Conservation (phyloP, 2,888 invertebrate genomes). For the Gasteruption jaculator region DNA sequence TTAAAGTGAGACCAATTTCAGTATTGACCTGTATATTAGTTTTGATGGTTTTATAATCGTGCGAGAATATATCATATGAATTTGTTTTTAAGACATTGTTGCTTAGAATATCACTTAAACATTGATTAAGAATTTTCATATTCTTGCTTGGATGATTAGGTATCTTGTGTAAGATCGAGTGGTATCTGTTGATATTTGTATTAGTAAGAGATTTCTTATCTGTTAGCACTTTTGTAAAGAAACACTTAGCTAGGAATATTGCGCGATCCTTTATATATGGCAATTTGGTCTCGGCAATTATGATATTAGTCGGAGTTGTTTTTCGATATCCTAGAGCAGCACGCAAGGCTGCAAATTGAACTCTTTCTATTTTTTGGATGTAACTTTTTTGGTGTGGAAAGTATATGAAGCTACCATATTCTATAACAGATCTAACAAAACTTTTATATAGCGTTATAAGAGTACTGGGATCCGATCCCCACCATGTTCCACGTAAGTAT, state of each 20-base stretch:
- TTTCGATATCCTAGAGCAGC: slow-evolving; percentile 16
- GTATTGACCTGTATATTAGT: too few species aligned
- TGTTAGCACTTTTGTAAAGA: slow-evolving; percentile 6
- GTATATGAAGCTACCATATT: slow-evolving; percentile 16
- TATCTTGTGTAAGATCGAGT: too few species aligned
- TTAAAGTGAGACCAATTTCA: too few species aligned
- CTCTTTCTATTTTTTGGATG: slow-evolving; percentile 12
- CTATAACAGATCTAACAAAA: slow-evolving; percentile 15
- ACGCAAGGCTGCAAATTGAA: slow-evolving; percentile 17
- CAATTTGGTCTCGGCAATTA: slow-evolving; percentile 15
- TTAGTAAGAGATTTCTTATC: neutral
- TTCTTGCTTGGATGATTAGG: too few species aligned
- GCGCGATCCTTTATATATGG: slow-evolving; percentile 10
- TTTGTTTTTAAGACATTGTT: too few species aligned
- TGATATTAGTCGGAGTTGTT: slow-evolving; percentile 15
- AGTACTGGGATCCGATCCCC: slow-evolving; percentile 15
- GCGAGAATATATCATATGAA: too few species aligned
- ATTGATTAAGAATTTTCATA: too few species aligned
- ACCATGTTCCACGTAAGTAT: slow-evolving; percentile 9
- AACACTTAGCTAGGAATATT: slow-evolving; percentile 10
- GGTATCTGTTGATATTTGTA: neutral
- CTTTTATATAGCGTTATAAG: slow-evolving; percentile 19
- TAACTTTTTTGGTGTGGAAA: slow-evolving; percentile 4
- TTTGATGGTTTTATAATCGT: too few species aligned
- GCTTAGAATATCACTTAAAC: too few species aligned